Base-by-base conservation (phyloP, 1,140 invertebrate genomes). In the Epicauta chinensis region DNA sequence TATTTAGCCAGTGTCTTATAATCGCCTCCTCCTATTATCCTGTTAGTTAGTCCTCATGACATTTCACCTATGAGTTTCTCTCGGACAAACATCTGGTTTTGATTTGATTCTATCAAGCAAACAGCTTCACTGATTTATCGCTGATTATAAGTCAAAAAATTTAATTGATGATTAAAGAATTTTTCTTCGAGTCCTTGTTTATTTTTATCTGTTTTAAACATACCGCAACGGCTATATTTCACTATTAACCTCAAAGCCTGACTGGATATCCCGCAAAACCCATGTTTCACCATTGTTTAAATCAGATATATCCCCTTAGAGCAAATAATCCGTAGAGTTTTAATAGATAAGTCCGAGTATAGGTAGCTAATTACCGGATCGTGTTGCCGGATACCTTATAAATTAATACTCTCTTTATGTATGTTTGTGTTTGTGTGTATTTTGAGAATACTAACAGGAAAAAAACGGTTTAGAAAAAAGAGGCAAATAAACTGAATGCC, bases 281-380 rank as follows among this genome's bases (percentile, higher is more conserved):
- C 46, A 49, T 49, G 46, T 49, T 49, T 49, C 36, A 47, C 45
- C 45, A 47, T 47, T 47, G 45, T 47, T 47, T 47, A 47, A 47
- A 47, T 47, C 45, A 47, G 45, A 47, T 47, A 47, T 47, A 47
- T 47, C 36, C 45, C 45, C 45, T 29, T 38, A 47, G 45, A 47
- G 45, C 45, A 47, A 47, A 47, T 47, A 47, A 47, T 47, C 34
- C 45, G 11, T 30, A 47, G 45, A 47, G 16, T 47, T 47, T 47
- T 47, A 47, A 47, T 47, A 47, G 45, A 47, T 47, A 47, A 47
- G 45, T 47, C 16, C 45, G 23, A 39, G 46, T 49, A 49, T 49
- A 49, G 37, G 46, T 49, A 49, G 46, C 46, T 49, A 49, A 49
- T 49, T 49, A 49, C 36, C 30, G 38, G 46, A 49, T 49, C 46